Evolutionary conservation across 2,113 vertebrate species (phyloP).

Genomic region (Engraulis encrasicolus): DNA sequence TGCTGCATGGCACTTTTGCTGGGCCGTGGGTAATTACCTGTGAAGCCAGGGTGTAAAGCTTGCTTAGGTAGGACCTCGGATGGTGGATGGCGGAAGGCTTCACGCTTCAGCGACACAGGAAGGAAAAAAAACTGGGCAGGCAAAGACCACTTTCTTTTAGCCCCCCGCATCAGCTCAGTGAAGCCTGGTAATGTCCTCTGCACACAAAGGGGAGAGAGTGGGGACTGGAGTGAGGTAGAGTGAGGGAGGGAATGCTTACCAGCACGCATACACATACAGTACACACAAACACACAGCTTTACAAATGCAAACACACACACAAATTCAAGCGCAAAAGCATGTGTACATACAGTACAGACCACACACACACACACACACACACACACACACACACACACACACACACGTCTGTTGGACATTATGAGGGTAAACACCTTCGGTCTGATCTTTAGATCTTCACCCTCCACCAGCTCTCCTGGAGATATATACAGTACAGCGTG

Average conservation of each 20-base stretch:
- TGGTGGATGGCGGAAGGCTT: too few species aligned
- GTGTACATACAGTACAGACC: too few species aligned
- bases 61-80: slow-evolving; percentile 34
- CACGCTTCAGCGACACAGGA: slow-evolving; percentile 18
- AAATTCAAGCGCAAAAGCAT: too few species aligned
- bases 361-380: not conserved
- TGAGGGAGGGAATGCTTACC: not conserved
- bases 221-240: not conserved
- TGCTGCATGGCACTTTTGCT: too few species aligned
- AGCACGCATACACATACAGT: not conserved
- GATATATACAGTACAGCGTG: not conserved
- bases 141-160: slow-evolving; percentile 33
- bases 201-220: not conserved
- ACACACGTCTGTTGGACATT: not conserved
- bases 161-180: slow-evolving; percentile 25
- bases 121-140: slow-evolving; percentile 5
- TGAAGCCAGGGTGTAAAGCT: slow-evolving; percentile 35
- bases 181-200: slow-evolving; percentile 29
- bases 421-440: not conserved
- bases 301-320: too few species aligned
- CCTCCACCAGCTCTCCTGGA: not conserved
- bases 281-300: too few species aligned
- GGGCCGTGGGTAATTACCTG: slow-evolving; percentile 36
- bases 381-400: not conserved
- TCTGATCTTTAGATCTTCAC: not conserved